These are phyloP conservation scores for Stenchaetothrips biformis DNA, from an alignment of 2,888 invertebrate genomes.

Conservation along the genomic window DNA sequence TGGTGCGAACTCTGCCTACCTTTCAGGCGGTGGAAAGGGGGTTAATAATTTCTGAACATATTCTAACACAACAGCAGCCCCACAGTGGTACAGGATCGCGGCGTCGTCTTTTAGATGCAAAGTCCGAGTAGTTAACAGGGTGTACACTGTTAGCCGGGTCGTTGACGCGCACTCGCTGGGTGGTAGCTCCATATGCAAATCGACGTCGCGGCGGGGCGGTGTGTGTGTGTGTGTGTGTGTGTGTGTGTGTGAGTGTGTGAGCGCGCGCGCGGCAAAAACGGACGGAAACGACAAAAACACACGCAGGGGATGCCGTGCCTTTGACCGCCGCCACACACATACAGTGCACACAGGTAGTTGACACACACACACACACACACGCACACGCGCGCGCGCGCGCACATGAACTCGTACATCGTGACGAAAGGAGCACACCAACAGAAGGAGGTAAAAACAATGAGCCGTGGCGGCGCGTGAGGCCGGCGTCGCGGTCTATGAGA, in stretches of 20 bases:
- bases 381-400: not conserved
- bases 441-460: not conserved
- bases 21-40: no score
- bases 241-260: no score
- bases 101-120: no score
- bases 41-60: not conserved
- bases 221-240: no score
- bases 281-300: slow-evolving; percentile 13
- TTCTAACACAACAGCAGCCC: no score
- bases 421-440: no score
- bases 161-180: not conserved
- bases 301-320: not conserved
- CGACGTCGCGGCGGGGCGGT: not conserved
- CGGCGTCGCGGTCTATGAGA: no score
- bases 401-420: not conserved
- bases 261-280: no score
- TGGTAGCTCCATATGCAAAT: slow-evolving; percentile 13
- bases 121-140: no score
- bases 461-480: not conserved
- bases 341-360: not conserved
- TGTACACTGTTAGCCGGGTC: not conserved
- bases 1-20: no score
- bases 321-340: not conserved
- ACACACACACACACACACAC: not conserved
- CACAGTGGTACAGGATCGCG: no score